Percentiles rank a stretch among this genome's conserved stretches.
phyloP scores from a whole-genome alignment of 1,140 invertebrate genomes.

The Camponotus pennsylvanicus region DNA sequence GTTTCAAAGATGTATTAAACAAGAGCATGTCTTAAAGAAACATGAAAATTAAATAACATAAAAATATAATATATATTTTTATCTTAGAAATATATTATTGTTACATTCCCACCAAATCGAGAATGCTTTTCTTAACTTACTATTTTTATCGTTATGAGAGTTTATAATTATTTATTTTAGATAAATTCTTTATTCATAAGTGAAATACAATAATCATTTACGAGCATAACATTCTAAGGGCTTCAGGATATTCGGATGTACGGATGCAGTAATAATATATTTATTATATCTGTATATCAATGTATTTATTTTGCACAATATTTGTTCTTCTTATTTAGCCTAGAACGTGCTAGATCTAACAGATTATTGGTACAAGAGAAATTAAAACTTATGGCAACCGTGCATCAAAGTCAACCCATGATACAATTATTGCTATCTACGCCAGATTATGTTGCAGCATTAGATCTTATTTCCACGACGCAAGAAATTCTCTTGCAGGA shows the following conservation, averaged over 20 bases:
- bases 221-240: background rate
- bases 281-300: background rate
- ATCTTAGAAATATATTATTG: background rate
- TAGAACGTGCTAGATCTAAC: conserved; percentile 89
- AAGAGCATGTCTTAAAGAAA: conserved; percentile 5
- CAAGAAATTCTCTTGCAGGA: conserved; percentile 97
- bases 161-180: background rate
- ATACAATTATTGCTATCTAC: conserved; percentile 97
- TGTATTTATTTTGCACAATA: background rate
- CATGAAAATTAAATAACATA: background rate
- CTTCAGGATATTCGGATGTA: background rate
- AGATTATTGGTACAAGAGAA: conserved; percentile 90
- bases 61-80: conserved; percentile 6
- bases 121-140: background rate
- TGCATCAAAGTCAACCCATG: conserved; percentile 99
- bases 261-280: background rate
- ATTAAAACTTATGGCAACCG: conserved; percentile 96
- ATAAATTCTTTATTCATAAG: background rate
- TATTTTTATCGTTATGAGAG: background rate
- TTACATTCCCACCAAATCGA: background rate
- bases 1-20: background rate
- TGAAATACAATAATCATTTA: background rate
- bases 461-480: conserved; percentile 98
- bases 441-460: conserved; percentile 98
- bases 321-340: conserved; percentile 68